These are phyloP conservation scores for Eidolon helvum DNA, from an alignment of 2,113 vertebrate genomes.

Conservation along the genomic window DNA sequence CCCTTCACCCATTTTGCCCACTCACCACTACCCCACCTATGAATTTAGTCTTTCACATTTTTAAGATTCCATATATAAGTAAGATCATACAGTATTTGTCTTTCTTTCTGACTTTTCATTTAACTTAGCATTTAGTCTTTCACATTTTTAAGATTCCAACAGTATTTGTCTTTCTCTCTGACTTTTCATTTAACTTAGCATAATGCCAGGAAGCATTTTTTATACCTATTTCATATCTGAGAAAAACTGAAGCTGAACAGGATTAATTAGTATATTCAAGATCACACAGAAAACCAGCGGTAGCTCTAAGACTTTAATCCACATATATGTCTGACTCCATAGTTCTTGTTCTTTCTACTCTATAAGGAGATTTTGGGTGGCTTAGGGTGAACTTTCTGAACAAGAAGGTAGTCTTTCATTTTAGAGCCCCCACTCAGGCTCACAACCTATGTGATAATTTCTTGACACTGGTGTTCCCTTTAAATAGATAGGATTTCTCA, in stretches of 20 bases:
- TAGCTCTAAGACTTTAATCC: not conserved
- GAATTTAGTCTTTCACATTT: not conserved
- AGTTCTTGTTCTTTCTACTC: not conserved
- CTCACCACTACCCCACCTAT: rapidly evolving
- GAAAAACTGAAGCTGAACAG: not conserved
- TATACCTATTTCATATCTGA: not conserved
- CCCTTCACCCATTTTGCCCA: not conserved
- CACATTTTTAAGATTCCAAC: not conserved
- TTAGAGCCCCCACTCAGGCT: not conserved
- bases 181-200: not conserved
- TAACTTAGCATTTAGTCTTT: not conserved
- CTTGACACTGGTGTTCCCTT: not conserved
- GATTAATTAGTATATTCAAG: not conserved
- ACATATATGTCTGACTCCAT: not conserved
- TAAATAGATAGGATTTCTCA: not conserved
- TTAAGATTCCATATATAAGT: not conserved
- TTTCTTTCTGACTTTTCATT: not conserved
- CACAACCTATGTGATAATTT: not conserved
- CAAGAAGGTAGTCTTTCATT: not conserved
- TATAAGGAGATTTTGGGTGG: not conserved
- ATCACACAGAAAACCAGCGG: not conserved
- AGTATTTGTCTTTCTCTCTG: not conserved
- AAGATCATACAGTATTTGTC: not conserved
- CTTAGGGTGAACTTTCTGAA: not conserved
- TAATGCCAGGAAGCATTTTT: not conserved